Conservation (phyloP, 92 coral and sea anemone genomes). For the Desmophyllum pertusum region DNA sequence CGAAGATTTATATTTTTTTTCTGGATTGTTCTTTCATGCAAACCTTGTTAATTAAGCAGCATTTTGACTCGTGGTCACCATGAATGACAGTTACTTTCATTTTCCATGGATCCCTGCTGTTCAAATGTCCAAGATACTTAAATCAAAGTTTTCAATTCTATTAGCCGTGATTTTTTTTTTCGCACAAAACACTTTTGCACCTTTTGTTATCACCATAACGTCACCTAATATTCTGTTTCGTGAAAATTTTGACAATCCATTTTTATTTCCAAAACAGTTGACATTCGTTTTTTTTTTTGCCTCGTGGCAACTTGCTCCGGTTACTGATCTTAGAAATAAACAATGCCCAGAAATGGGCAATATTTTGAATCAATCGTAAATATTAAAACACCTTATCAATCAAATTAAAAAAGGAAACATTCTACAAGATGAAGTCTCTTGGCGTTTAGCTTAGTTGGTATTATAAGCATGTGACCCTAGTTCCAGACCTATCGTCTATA, state of each 20-base stretch:
- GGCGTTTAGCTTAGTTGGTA: constrained; percentile 8
- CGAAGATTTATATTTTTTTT: neutral
- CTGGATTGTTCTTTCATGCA: neutral
- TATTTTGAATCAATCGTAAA: neutral
- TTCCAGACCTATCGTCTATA: constrained; percentile 6
- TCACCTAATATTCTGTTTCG: neutral
- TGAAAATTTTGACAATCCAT: neutral
- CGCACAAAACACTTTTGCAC: neutral
- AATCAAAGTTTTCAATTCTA: neutral
- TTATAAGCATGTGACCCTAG: neutral
- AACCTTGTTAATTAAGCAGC: neutral
- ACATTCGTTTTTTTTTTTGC: neutral
- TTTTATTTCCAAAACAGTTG: neutral
- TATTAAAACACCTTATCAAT: constrained; percentile 7
- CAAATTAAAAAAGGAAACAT: neutral
- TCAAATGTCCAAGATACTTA: neutral
- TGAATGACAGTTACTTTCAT: neutral
- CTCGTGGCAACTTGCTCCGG: neutral
- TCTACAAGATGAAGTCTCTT: neutral
- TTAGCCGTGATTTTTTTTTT: neutral
- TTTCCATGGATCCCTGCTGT: neutral
- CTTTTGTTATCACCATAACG: neutral
- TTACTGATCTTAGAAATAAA: constrained; percentile 11
- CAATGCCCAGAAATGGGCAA: constrained; percentile 28
- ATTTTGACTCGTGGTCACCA: neutral